These are phyloP conservation scores for Desoria tigrina DNA, from an alignment of 2,888 invertebrate genomes.

Conservation along the genomic window DNA sequence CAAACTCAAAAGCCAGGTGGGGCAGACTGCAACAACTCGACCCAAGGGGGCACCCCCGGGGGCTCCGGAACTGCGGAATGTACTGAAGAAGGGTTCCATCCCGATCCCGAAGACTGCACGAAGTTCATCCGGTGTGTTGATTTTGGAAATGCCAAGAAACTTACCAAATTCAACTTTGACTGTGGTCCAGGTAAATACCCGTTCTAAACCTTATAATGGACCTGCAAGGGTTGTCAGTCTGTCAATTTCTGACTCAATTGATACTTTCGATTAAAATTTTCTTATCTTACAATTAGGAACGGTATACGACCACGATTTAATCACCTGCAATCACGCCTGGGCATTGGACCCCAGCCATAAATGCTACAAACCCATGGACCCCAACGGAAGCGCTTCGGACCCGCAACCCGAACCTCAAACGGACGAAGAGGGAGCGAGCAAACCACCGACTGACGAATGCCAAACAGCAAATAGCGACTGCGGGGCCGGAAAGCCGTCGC, in stretches of 20 bases:
- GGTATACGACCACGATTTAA: constrained; percentile 45
- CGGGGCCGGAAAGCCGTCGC: not conserved
- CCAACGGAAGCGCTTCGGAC: constrained; percentile 3
- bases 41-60: not conserved
- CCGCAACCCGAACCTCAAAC: not conserved
- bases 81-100: constrained; percentile 35
- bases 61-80: not conserved
- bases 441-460: too few species aligned
- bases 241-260: too few species aligned
- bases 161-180: constrained; percentile 40
- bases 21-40: constrained; percentile 17
- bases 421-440: not conserved
- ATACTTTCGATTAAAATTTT: too few species aligned
- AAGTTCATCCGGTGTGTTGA: constrained; percentile 43
- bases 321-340: constrained; percentile 48
- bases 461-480: not conserved
- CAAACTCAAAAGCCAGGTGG: constrained; percentile 10
- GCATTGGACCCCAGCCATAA: constrained; percentile 36
- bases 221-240: too few species aligned
- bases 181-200: constrained; percentile 37
- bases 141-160: constrained; percentile 18
- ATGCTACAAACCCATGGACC: constrained; percentile 32
- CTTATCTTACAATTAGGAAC: too few species aligned
- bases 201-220: too few species aligned
- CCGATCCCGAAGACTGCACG: constrained; percentile 32